Percentiles rank a stretch among this genome's conserved stretches.
Conservation (phyloP, 2,113 vertebrate species). For the Phaethornis superciliosus region DNA sequence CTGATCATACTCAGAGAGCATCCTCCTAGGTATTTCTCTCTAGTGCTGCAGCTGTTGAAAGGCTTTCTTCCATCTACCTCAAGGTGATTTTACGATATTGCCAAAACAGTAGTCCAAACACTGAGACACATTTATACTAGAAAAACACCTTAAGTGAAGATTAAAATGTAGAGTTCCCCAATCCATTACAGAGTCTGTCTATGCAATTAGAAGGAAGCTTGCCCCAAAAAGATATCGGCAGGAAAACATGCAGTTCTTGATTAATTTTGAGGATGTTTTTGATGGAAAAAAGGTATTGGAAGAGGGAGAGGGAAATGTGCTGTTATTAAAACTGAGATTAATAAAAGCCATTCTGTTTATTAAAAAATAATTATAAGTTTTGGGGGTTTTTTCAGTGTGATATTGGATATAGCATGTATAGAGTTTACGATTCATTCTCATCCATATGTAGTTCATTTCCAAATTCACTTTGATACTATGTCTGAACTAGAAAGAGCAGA, state of each 20-base stretch:
- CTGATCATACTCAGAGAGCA: neutral
- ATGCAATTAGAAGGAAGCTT: neutral
- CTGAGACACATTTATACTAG: neutral
- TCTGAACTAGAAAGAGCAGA: constrained; percentile 47
- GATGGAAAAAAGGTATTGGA: neutral
- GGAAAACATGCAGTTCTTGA: neutral
- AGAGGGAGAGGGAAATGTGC: neutral
- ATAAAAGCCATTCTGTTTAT: neutral
- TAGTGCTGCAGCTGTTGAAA: neutral
- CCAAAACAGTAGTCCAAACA: neutral
- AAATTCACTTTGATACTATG: constrained; percentile 53
- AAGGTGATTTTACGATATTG: neutral
- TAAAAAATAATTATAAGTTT: constrained; percentile 33
- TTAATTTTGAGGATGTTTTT: neutral
- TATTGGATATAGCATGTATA: neutral
- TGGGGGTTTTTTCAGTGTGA: neutral
- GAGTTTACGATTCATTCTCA: neutral
- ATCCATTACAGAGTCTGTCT: neutral
- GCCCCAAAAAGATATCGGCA: neutral
- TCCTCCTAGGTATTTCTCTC: neutral
- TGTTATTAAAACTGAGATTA: neutral
- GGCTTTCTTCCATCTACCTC: neutral
- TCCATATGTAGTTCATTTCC: constrained; percentile 48
- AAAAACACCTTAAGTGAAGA: neutral
- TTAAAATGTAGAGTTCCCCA: neutral